Percentiles rank a stretch among this genome's conserved stretches.
phyloP scores from a whole-genome alignment of 1,140 invertebrate species.

The Globodera ellingtonae region DNA sequence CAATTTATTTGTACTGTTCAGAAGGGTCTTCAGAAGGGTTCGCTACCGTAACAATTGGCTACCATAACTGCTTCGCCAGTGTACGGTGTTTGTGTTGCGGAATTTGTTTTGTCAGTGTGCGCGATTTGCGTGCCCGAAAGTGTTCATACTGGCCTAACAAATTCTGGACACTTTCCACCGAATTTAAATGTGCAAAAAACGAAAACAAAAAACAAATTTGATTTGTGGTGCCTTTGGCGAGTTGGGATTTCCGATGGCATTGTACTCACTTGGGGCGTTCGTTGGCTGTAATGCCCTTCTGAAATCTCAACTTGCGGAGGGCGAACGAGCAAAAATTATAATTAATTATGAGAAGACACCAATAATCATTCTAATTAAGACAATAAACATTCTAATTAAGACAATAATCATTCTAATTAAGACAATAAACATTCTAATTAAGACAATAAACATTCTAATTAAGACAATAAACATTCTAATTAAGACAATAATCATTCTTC shows the following conservation, averaged over 20 bases:
- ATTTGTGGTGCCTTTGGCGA: background rate
- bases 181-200: background rate
- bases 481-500: too few species aligned
- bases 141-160: slow-evolving; percentile 51
- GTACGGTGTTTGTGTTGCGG: slow-evolving; percentile 4
- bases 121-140: background rate
- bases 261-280: slow-evolving; percentile 8
- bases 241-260: slow-evolving; percentile 50
- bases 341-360: too few species aligned
- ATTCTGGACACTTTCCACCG: slow-evolving; percentile 31
- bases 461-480: too few species aligned
- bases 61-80: background rate
- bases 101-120: slow-evolving; percentile 36
- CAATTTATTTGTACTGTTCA: slow-evolving; percentile 7
- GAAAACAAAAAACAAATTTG: slow-evolving; percentile 5
- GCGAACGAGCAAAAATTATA: background rate
- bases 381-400: too few species aligned
- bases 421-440: too few species aligned
- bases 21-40: background rate
- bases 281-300: slow-evolving; percentile 46
- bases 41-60: background rate
- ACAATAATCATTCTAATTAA: too few species aligned
- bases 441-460: too few species aligned
- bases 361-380: too few species aligned
- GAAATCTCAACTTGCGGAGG: slow-evolving; percentile 41